phyloP scores from a whole-genome alignment of 2,888 invertebrate genomes.

The Eupelmus urozonus region DNA sequence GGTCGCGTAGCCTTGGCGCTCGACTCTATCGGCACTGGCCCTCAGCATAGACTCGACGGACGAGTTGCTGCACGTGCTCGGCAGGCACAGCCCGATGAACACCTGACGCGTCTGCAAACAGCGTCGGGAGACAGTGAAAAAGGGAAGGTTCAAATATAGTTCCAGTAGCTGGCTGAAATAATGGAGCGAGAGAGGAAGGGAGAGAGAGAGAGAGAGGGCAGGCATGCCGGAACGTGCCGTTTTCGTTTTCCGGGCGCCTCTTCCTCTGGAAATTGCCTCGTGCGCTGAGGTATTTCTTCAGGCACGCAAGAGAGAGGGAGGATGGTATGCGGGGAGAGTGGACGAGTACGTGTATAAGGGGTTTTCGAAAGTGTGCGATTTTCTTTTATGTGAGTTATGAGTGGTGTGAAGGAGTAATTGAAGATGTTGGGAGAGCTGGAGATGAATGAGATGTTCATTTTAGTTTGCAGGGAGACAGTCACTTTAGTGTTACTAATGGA shows the following conservation, averaged over 20 bases:
- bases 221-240: background rate
- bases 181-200: background rate
- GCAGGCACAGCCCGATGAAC: constrained; percentile 87
- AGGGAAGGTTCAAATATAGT: constrained; percentile 4
- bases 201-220: constrained; percentile 1
- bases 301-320: background rate
- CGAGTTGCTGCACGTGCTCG: constrained; percentile 81
- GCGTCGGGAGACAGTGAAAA: background rate
- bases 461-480: too few relatives aligned
- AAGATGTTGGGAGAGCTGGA: too few relatives aligned
- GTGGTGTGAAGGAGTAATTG: too few relatives aligned
- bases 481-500: too few relatives aligned
- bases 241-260: background rate
- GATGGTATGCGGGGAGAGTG: background rate
- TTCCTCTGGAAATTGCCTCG: background rate
- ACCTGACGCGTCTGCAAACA: constrained; percentile 81
- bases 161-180: constrained; percentile 29
- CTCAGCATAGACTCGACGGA: constrained; percentile 73
- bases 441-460: too few relatives aligned
- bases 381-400: too few relatives aligned
- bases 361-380: too few relatives aligned
- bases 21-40: constrained; percentile 76
- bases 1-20: constrained; percentile 76
- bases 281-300: background rate
- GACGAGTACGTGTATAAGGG: too few relatives aligned